Base-by-base conservation (phyloP, 2,797 vertebrate species). In the Mormyrus hasselquistii region DNA sequence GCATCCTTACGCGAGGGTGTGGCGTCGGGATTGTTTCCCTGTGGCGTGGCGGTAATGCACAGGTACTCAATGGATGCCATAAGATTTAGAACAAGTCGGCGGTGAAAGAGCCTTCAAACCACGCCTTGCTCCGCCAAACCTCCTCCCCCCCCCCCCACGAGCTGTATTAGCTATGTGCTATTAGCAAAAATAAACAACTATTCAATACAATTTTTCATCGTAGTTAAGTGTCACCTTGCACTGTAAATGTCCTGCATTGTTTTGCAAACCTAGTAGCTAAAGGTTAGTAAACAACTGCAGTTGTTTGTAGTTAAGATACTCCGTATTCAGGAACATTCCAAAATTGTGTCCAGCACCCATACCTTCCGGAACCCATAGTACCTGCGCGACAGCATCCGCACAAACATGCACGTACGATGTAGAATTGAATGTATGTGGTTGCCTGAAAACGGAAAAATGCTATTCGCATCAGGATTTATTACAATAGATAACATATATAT, bases 401-500 rank as follows among this genome's bases (percentile, higher is more conserved):
- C 41, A 29, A 52, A 52, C 49, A 3, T 9, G 12, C 49, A 85
- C 4, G 10, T 47, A 12, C 14, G 16, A 49, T 22, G 22, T 9
- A 84, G 41, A 50, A 84, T 41, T 19, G 59, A 86, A 29, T 86
- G 83, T 89, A 69, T 53, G 47, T 38, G 59, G n/a, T 86, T 89
- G 53, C 84, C 14, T 19, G 49, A 16, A 89, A 47, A 89, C 38
- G 41, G 88, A 88, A 84, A 84, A 84, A 29, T 57, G 53, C 34
- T 59, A 57, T 59, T 57, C 7, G 34, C 14, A n/a, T 59, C 52
- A 19, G 86, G 86, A 87, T 53, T 34, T 57, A 87, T 87, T 87
- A 69, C 44, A 85, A 85, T 69, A 89, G 73, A 86, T 73, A 62
- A 34, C 73, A 50, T 73, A 87, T 82, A 29, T 57, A 88, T 84